Conservation (phyloP, 2,797 vertebrate genomes). For the Coilia nasus region DNA sequence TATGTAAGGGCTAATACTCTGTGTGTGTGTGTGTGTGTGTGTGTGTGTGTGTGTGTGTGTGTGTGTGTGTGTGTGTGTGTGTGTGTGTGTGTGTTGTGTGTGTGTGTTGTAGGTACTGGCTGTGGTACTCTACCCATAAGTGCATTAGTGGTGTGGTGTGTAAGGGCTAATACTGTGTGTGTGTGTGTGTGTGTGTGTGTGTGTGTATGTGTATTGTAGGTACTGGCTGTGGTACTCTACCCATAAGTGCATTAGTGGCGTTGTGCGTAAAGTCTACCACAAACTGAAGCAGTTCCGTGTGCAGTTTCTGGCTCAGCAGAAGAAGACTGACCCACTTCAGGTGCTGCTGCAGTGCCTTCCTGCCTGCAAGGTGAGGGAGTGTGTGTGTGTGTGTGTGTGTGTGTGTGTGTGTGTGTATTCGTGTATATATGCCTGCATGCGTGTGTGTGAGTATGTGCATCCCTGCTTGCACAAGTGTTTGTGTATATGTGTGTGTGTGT, state of each 20-base stretch:
- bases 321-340: conserved; percentile 87
- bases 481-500: no score
- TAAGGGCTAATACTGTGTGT: conserved; percentile 76
- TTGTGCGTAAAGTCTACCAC: conserved; percentile 87
- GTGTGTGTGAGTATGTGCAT: neutral
- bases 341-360: conserved; percentile 94
- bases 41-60: conserved; percentile 35
- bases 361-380: conserved; percentile 79
- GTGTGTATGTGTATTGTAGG: conserved; percentile 68
- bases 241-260: conserved; percentile 82
- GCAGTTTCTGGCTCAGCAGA: conserved; percentile 91
- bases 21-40: conserved; percentile 21
- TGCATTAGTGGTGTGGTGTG: conserved; percentile 85
- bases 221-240: conserved; percentile 99
- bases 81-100: conserved; percentile 2
- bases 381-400: conserved; percentile 2
- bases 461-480: neutral
- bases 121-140: conserved; percentile 91
- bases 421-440: neutral
- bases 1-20: conserved; percentile 82
- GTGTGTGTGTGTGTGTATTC: neutral
- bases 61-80: neutral
- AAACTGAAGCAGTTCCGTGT: conserved; percentile 90
- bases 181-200: conserved; percentile 11
- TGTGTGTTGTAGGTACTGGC: conserved; percentile 88